phyloP scores from a whole-genome alignment of 92 coral and sea anemone species.

The Umimayanthus chanpuru region DNA sequence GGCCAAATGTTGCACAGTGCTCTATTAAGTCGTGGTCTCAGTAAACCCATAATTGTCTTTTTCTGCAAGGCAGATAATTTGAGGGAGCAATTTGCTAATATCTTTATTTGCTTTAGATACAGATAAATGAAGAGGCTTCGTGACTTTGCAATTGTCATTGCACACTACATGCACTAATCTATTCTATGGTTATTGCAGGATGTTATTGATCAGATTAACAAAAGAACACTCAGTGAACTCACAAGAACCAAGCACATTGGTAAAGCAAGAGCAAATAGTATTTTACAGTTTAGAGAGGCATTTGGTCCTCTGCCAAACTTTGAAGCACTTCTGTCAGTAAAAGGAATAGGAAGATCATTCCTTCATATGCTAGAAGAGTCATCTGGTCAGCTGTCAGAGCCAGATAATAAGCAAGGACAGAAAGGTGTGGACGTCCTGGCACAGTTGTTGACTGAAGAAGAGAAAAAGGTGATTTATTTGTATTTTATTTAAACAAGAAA shows the following conservation, averaged over 20 bases:
- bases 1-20: too few relatives aligned
- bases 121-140: too few relatives aligned
- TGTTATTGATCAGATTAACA: constrained; percentile 76
- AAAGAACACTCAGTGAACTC: constrained; percentile 80
- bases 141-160: too few relatives aligned
- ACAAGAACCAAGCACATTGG: constrained; percentile 87
- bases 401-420: constrained; percentile 69
- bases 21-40: too few relatives aligned
- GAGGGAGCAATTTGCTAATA: too few relatives aligned
- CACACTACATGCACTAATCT: not conserved
- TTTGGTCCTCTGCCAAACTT: constrained; percentile 73
- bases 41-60: too few relatives aligned
- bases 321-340: constrained; percentile 66
- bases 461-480: constrained; percentile 62
- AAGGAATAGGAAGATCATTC: constrained; percentile 92
- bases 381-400: constrained; percentile 69
- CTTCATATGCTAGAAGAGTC: constrained; percentile 73
- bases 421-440: constrained; percentile 71
- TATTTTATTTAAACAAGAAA: not conserved
- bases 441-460: constrained; percentile 61
- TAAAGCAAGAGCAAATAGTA: constrained; percentile 72
- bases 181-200: constrained; percentile 51
- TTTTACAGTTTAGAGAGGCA: constrained; percentile 68
- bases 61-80: too few relatives aligned
- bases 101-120: too few relatives aligned